phyloP scores from a whole-genome alignment of 2,797 vertebrate genomes.

The Mastacembelus armatus region DNA sequence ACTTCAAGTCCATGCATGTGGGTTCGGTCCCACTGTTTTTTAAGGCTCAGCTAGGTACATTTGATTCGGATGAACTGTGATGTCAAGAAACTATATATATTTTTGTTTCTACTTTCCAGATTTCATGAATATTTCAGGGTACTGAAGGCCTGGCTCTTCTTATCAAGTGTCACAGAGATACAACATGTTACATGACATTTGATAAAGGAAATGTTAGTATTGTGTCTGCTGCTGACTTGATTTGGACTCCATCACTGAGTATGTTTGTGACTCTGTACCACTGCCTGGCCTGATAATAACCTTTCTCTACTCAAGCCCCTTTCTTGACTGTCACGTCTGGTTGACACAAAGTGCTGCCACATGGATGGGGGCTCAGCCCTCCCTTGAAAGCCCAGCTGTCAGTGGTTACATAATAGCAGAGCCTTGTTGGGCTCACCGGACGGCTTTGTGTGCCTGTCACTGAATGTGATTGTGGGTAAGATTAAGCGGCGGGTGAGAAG shows the following conservation, averaged over 20 bases:
- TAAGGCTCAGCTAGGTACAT: conserved; percentile 13
- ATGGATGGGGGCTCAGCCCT: conserved; percentile 78
- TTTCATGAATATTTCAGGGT: neutral
- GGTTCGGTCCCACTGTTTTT: conserved; percentile 9
- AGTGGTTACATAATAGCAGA: conserved; percentile 86
- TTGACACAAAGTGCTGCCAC: conserved; percentile 84
- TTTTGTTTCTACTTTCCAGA: neutral
- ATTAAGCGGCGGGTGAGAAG: conserved; percentile 84
- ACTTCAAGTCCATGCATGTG: conserved; percentile 51
- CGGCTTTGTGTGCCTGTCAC: conserved; percentile 85
- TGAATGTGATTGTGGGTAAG: conserved; percentile 83
- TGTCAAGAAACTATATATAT: neutral
- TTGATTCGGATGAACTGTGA: neutral
- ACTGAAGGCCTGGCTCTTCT: conserved; percentile 6
- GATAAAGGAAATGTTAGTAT: conserved; percentile 38
- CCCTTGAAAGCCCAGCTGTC: conserved; percentile 85
- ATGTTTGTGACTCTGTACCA: conserved; percentile 40
- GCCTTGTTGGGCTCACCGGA: conserved; percentile 81
- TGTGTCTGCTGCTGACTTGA: conserved; percentile 39
- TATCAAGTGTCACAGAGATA: conserved; percentile 28
- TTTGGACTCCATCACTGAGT: conserved; percentile 48
- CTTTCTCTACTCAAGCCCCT: conserved; percentile 63
- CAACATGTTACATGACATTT: conserved; percentile 29
- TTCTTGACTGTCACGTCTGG: conserved; percentile 80
- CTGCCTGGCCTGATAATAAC: conserved; percentile 68